phyloP scores from a whole-genome alignment of 2,888 invertebrate genomes.

The Lordiphosa andalusiaca region DNA sequence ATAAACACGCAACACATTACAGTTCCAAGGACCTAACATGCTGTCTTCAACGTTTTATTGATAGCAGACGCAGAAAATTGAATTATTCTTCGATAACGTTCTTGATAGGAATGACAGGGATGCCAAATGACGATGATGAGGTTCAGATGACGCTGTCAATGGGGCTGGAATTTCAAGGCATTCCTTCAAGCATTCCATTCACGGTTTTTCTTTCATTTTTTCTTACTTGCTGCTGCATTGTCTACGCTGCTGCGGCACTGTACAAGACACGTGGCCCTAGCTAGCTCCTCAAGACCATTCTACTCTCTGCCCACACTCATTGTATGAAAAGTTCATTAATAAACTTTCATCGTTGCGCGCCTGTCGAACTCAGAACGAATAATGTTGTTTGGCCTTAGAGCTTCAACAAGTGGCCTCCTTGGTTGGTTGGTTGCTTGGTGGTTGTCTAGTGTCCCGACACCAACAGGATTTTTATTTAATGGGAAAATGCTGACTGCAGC shows the following conservation, averaged over 20 bases:
- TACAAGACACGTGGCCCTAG: constrained; percentile 37
- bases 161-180: constrained; percentile 59
- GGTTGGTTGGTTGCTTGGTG: constrained; percentile 27
- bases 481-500: constrained; percentile 57
- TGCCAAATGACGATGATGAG: constrained; percentile 36
- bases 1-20: constrained; percentile 15
- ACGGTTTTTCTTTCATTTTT: constrained; percentile 16
- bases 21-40: constrained; percentile 2
- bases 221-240: constrained; percentile 42
- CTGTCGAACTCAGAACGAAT: constrained; percentile 65
- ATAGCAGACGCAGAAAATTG: constrained; percentile 65
- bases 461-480: constrained; percentile 64
- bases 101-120: constrained; percentile 56
- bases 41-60: constrained; percentile 51
- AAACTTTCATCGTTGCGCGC: constrained; percentile 58
- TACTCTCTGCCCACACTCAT: constrained; percentile 8
- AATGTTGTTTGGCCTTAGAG: constrained; percentile 41
- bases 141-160: constrained; percentile 40
- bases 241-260: constrained; percentile 18
- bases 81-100: constrained; percentile 51
- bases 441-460: constrained; percentile 49
- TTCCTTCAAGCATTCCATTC: constrained; percentile 59
- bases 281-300: constrained; percentile 1
- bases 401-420: constrained; percentile 63
- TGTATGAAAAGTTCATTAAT: constrained; percentile 67